Percentiles rank a stretch among this genome's conserved stretches.
phyloP scores from a whole-genome alignment of 1,140 invertebrate species.

The Scaptomyza pallida region DNA sequence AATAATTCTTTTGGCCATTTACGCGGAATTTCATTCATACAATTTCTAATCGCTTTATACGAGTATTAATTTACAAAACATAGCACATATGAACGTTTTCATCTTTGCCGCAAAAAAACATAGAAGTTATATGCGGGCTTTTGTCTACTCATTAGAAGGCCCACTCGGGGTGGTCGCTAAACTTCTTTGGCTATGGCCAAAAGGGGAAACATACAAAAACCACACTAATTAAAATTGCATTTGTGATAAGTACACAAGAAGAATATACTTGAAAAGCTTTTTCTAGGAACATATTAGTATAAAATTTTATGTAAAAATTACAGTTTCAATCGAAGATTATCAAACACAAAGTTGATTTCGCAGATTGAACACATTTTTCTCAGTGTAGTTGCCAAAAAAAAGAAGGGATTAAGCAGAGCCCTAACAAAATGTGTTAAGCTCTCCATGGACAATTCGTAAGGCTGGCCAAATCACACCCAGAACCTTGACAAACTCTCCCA shows the following conservation, averaged over 20 bases:
- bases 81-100: slow-evolving; percentile 40
- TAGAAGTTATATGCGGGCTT: slow-evolving; percentile 39
- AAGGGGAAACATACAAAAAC: slow-evolving; percentile 46
- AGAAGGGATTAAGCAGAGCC: not conserved
- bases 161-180: slow-evolving; percentile 64
- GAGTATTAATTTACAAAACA: slow-evolving; percentile 32
- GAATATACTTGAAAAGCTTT: no score
- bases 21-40: slow-evolving; percentile 13
- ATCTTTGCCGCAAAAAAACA: slow-evolving; percentile 32
- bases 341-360: no score
- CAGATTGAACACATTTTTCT: no score
- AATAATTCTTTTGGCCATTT: slow-evolving; percentile 12
- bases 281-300: no score
- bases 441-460: slow-evolving; percentile 24
- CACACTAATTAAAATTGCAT: slow-evolving; percentile 65
- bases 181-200: slow-evolving; percentile 35
- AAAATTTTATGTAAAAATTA: no score
- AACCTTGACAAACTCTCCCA: slow-evolving; percentile 2
- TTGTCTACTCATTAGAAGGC: slow-evolving; percentile 49
- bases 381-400: not conserved
- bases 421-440: slow-evolving; percentile 15
- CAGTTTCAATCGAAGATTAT: no score
- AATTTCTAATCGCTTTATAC: slow-evolving; percentile 40
- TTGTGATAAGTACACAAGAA: no score
- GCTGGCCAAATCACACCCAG: slow-evolving; percentile 1